Conservation (phyloP, 2,888 invertebrate species). For the Aphodius sticticus region DNA sequence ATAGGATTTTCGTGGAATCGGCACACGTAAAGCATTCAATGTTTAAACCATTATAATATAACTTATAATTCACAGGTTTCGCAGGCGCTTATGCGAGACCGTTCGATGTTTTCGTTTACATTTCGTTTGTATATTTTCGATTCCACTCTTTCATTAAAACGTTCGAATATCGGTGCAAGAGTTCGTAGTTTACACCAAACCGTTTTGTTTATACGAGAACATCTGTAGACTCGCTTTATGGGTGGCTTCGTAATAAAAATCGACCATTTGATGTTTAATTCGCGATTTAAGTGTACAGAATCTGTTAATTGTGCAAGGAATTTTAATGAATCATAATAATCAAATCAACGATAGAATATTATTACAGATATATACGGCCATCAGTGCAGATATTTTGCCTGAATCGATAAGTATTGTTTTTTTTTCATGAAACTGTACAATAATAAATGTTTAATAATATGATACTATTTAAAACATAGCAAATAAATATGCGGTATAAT, state of each 20-base stretch:
- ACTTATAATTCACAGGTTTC: not conserved
- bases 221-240: not conserved
- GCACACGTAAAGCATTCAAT: not conserved
- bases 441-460: too few species aligned
- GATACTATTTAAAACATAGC: too few species aligned
- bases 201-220: not conserved
- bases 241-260: not conserved
- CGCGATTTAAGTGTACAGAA: not conserved
- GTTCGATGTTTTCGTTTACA: not conserved
- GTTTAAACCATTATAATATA: not conserved
- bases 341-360: too few species aligned
- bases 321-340: not conserved
- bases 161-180: not conserved
- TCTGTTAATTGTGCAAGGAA: not conserved
- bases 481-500: too few species aligned
- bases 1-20: not conserved
- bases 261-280: not conserved
- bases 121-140: slow-evolving; percentile 4
- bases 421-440: too few species aligned
- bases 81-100: not conserved
- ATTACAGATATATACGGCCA: too few species aligned
- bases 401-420: too few species aligned
- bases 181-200: not conserved
- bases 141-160: not conserved
- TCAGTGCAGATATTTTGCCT: too few species aligned